Evolutionary conservation across 30 jellyfish, hydroid and myxozoan genomes (phyloP).

Genomic region (Hydractinia echinata): DNA sequence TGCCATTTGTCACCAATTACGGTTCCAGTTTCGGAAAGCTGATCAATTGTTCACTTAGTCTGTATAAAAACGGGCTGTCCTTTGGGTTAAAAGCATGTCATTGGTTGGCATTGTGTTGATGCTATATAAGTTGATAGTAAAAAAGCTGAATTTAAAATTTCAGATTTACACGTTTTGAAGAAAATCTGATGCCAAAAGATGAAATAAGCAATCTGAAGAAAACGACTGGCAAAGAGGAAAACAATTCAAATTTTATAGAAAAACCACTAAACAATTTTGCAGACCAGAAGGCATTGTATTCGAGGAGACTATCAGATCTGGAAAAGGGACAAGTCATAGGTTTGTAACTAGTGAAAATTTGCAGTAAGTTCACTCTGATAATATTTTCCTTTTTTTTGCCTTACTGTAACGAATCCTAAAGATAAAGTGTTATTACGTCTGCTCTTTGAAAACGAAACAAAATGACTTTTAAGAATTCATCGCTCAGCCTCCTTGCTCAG

Average conservation of each 20-base stretch:
- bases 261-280: slow-evolving; percentile 1
- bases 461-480: too few species aligned
- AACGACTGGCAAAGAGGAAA: slow-evolving; percentile 51
- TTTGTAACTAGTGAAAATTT: background rate
- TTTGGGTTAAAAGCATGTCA: too few species aligned
- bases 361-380: background rate
- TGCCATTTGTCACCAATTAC: too few species aligned
- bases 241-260: slow-evolving; percentile 10
- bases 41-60: too few species aligned
- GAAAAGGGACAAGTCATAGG: slow-evolving; percentile 31
- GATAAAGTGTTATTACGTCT: too few species aligned
- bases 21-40: too few species aligned
- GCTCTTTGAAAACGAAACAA: too few species aligned
- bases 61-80: too few species aligned
- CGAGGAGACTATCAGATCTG: background rate
- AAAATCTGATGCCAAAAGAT: slow-evolving; percentile 38
- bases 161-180: slow-evolving; percentile 69
- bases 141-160: background rate
- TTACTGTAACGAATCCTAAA: background rate
- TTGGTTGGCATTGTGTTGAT: too few species aligned
- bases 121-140: too few species aligned
- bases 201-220: slow-evolving; percentile 47
- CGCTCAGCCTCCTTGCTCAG: too few species aligned
- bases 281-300: slow-evolving; percentile 3
- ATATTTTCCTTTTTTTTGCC: background rate